phyloP scores from a whole-genome alignment of 2,113 vertebrate genomes.

The Grammatotria lemairii region DNA sequence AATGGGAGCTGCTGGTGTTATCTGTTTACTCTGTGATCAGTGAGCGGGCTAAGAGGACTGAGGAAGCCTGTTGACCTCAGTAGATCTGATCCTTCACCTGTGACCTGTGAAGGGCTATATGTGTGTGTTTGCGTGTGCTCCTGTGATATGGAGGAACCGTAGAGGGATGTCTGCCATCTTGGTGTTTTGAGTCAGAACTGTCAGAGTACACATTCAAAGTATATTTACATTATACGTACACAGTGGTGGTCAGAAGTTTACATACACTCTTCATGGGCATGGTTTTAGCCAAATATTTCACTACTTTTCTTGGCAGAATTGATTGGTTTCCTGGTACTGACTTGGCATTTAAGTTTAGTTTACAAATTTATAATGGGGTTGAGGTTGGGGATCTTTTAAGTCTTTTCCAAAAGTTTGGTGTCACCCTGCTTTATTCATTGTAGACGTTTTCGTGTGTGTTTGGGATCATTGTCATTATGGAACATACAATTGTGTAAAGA shows the following conservation, averaged over 20 bases:
- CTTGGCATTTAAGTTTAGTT: not conserved
- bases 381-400: not conserved
- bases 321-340: not conserved
- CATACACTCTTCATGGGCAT: not conserved
- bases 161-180: not conserved
- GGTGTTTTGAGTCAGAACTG: not conserved
- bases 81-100: constrained; percentile 9
- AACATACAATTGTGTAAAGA: not conserved
- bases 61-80: constrained; percentile 32
- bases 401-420: not conserved
- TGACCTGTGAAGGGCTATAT: not conserved
- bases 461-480: not conserved
- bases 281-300: not conserved
- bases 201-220: not conserved
- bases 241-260: not conserved
- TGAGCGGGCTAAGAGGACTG: not conserved
- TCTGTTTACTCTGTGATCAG: constrained; percentile 21
- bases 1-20: constrained; percentile 3
- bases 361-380: not conserved
- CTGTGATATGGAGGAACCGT: not conserved
- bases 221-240: not conserved
- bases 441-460: not conserved
- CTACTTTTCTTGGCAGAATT: not conserved
- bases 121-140: not conserved
- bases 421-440: not conserved